Evolutionary conservation across 2,888 invertebrate genomes (phyloP).

Genomic region (Harmothoe impar): DNA sequence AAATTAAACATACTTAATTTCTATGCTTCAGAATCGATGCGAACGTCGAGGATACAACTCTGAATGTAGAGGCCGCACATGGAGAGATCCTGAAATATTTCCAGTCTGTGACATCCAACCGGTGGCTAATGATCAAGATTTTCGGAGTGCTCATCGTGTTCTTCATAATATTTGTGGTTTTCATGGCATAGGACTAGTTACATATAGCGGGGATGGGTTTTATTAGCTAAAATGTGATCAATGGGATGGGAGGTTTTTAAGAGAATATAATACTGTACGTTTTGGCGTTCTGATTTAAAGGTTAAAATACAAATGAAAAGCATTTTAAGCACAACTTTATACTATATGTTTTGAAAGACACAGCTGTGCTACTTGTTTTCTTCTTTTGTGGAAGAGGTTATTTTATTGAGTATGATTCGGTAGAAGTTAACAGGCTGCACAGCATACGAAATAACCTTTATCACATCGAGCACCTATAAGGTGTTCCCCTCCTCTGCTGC

Average conservation of each 20-base stretch:
- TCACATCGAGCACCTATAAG: too few species aligned
- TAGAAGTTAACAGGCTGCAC: too few species aligned
- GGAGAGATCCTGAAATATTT: slow-evolving; percentile 98
- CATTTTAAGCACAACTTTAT: too few species aligned
- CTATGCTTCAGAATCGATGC: slow-evolving; percentile 92
- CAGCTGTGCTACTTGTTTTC: too few species aligned
- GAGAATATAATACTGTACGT: not conserved
- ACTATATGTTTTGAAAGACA: too few species aligned
- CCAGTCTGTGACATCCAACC: slow-evolving; percentile 96
- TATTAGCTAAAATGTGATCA: not conserved
- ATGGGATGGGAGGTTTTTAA: not conserved
- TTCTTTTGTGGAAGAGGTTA: too few species aligned
- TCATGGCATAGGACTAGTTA: slow-evolving; percentile 90
- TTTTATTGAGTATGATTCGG: too few species aligned
- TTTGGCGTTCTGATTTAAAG: too few species aligned
- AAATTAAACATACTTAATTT: too few species aligned
- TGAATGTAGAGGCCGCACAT: slow-evolving; percentile 99
- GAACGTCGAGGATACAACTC: slow-evolving; percentile 96
- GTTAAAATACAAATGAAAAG: too few species aligned
- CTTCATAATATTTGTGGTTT: slow-evolving; percentile 99
- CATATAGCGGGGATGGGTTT: not conserved
- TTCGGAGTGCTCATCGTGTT: slow-evolving; percentile 99
- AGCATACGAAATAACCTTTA: too few species aligned
- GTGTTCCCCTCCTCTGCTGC: too few species aligned
- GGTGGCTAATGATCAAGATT: slow-evolving; percentile 99